phyloP scores from a whole-genome alignment of 2,797 vertebrate species.

The Momotus momota region DNA sequence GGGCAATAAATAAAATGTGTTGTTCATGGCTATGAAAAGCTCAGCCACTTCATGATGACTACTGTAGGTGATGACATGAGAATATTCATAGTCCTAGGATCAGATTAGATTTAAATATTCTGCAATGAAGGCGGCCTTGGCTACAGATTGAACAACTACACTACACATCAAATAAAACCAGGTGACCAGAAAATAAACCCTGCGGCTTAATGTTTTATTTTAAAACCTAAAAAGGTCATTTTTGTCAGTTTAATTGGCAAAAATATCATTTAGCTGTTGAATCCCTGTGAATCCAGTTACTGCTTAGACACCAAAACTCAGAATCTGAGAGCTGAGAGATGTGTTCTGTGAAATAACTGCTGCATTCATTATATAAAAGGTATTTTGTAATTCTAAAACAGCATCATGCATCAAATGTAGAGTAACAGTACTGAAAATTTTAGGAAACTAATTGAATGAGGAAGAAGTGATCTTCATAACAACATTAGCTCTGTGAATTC shows the following conservation, averaged over 20 bases:
- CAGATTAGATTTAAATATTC: background rate
- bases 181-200: background rate
- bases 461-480: background rate
- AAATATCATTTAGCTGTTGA: background rate
- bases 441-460: background rate
- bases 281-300: background rate
- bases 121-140: background rate
- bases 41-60: background rate
- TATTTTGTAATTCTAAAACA: background rate
- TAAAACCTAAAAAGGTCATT: background rate
- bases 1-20: background rate
- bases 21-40: background rate
- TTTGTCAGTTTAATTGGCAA: background rate
- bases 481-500: background rate
- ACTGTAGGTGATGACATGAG: background rate
- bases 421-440: background rate
- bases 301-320: background rate
- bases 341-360: background rate
- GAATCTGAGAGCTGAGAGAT: background rate
- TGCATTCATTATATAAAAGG: background rate
- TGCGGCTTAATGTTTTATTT: background rate
- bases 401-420: background rate
- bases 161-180: background rate
- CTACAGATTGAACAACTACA: background rate
- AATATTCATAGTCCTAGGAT: background rate